Base-by-base conservation (phyloP, 2,888 invertebrate genomes). In the Stenurella melanura region DNA sequence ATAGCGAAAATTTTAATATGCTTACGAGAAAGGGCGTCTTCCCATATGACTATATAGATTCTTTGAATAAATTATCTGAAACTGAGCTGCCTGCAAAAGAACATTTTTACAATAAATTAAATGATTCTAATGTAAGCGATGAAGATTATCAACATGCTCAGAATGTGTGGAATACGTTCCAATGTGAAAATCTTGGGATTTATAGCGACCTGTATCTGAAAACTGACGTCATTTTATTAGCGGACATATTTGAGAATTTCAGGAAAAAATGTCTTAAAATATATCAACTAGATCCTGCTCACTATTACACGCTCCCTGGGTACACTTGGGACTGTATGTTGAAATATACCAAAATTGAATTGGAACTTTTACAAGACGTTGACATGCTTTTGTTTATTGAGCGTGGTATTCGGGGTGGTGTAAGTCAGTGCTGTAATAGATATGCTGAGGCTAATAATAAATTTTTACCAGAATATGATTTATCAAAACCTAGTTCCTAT, bases 361-460 rank as follows among this genome's bases (percentile, higher is more conserved):
- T 50, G n/a, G 2, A 50, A 9, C 50, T 50, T 9, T 50, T 54
- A 10, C 2, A 17, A 6, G 57, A 60, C n/a, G 10, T 64, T 1
- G 63, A 38, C n/a, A 64, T 38, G n/a, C n/a, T 64, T 30, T 17
- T 64, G 2, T 38, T 64, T 10, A 26, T 64, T 17, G 38, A 38
- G 38, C 30, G 38, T 6, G 38, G 63, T 30, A 64, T 64, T 17
- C 15, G 63, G 6, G 63, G 38, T 11, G 63, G 63, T 4, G 38
- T 64, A 30, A 38, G 34, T 34, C 63, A 38, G 26, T 64, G 63
- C 10, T 38, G 63, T 38, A 64, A 64, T 17, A 34, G 38, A 17
- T 34, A 15, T n/a, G 34, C 63, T 15, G 11, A n/a, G 10, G 63
- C 63, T 0, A 64, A 64, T 64, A 64, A 64, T 38, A 64, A n/a